Evolutionary conservation across 1,140 invertebrate species (phyloP), one percentile per base, ranked within the genome.

Genomic region (Danaus melanippus): DNA sequence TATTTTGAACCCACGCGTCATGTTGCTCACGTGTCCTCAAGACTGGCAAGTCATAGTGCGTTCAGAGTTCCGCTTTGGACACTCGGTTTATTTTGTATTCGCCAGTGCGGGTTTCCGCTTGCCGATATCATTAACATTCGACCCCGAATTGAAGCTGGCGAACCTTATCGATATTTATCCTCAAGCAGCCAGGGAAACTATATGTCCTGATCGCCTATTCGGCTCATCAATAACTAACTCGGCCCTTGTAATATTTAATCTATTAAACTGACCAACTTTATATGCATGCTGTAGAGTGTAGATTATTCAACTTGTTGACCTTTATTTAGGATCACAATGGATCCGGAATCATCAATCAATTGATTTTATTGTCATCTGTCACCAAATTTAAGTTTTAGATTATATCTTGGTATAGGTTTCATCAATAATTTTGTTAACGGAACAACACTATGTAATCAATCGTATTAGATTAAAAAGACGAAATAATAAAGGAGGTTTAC

Each of bases 111-210:
- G 70, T 76, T 83, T 83, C 79, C 81, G 79, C 69, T 79, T 81
- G 76, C 73, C 72, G 72, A 73, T 80, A 76, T 77, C 73, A 81
- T 80, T 79, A 79, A 79, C 79, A 77, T 75, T 74, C 74, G 81
- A 84, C 79, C 79, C 79, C 78, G 72, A 80, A 77, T 71, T 64
- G 67, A 60, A 53, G 55, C 62, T 58, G 51, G 60, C 59, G 53
- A 61, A 53, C 62, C 50, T 54, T 53, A 60, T 60, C 45, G 50
- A 55, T 57, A 48, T 53, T 65, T 65, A 65, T 65, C 62, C 55
- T 65, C 58, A 17, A 57, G 10, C 50, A 42, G 40, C 41, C 44
- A 50, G 50, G 32, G 12, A 45, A 32, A 32, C 21, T 2, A 32
- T 32, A 32, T 32, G 21, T 32, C 21, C 21, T 32, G 21, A 32